Percentiles rank a stretch among this genome's conserved stretches.
These are phyloP conservation scores for Lagorchestes hirsutus DNA, from an alignment of 2,797 vertebrate genomes.

Conservation along the genomic window DNA sequence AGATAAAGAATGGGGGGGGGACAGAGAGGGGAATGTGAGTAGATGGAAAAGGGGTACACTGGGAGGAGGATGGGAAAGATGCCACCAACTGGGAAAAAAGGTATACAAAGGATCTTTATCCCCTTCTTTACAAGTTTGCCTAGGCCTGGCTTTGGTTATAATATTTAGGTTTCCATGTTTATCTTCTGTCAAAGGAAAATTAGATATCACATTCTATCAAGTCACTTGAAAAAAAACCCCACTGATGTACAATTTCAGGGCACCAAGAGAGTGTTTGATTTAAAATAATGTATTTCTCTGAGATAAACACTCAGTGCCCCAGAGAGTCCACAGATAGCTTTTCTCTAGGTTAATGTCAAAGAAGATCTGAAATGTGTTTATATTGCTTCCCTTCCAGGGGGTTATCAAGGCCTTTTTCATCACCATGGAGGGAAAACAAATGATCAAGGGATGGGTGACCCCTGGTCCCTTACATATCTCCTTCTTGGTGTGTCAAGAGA, in stretches of 20 bases:
- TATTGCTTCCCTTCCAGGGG: constrained; percentile 62
- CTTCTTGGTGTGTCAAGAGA: constrained; percentile 61
- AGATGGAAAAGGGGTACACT: background rate
- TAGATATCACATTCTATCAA: constrained; percentile 81
- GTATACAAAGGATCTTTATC: constrained; percentile 30
- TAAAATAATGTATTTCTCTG: constrained; percentile 77
- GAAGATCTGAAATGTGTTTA: constrained; percentile 67
- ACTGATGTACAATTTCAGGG: constrained; percentile 76
- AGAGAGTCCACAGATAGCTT: constrained; percentile 72
- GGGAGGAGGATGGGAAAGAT: background rate
- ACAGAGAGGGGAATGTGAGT: background rate
- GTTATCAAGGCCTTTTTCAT: constrained; percentile 75
- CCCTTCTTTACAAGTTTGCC: constrained; percentile 42
- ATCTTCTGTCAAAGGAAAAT: constrained; percentile 76
- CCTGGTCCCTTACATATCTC: constrained; percentile 59
- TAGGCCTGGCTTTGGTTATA: constrained; percentile 78
- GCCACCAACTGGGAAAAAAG: constrained; percentile 9
- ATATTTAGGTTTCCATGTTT: constrained; percentile 82
- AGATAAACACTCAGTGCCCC: constrained; percentile 78
- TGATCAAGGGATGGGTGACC: constrained; percentile 72
- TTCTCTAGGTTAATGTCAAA: constrained; percentile 66
- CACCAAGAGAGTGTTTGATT: constrained; percentile 79
- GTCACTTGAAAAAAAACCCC: constrained; percentile 78
- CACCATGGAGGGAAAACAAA: constrained; percentile 75
- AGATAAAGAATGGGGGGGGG: background rate